A percentile compares a stretch with the other conserved stretches of the same genome.
Evolutionary conservation across 35 echinoderm and acorn worm genomes (phyloP).

Genomic region (Heliocidaris erythrogramma): DNA sequence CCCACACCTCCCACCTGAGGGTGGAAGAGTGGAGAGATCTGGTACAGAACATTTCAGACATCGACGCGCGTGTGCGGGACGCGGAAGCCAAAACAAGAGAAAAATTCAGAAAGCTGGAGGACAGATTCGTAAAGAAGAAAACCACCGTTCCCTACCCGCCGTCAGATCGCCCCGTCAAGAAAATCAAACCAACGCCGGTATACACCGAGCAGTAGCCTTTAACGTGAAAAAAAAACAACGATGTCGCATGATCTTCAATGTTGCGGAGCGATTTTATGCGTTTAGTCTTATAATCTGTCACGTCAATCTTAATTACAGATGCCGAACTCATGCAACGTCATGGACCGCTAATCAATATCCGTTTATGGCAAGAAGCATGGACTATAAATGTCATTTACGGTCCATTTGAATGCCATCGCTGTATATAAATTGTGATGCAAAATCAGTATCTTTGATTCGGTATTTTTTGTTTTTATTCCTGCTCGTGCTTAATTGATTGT

Average conservation of each 20-base stretch:
- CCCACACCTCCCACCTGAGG: neutral
- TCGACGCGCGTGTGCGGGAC: neutral
- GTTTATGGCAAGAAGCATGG: too few relatives aligned
- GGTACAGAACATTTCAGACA: neutral
- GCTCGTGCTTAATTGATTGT: too few relatives aligned
- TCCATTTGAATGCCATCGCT: too few relatives aligned
- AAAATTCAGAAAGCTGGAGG: neutral
- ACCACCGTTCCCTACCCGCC: neutral
- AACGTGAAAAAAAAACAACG: neutral
- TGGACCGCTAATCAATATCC: too few relatives aligned
- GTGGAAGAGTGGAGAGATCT: neutral
- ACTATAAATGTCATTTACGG: too few relatives aligned
- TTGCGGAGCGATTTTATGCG: neutral
- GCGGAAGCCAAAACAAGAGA: neutral
- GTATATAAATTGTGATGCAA: too few relatives aligned
- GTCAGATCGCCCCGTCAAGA: neutral
- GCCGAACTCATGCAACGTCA: neutral
- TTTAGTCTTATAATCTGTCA: neutral
- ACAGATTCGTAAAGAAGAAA: neutral
- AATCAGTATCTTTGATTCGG: too few relatives aligned
- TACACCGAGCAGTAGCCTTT: neutral
- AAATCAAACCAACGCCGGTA: neutral
- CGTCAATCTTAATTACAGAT: neutral
- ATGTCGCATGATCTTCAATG: neutral
- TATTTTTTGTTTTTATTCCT: too few relatives aligned